phyloP scores from a whole-genome alignment of 2,888 invertebrate genomes.

The Chalcosyrphus nemorum region DNA sequence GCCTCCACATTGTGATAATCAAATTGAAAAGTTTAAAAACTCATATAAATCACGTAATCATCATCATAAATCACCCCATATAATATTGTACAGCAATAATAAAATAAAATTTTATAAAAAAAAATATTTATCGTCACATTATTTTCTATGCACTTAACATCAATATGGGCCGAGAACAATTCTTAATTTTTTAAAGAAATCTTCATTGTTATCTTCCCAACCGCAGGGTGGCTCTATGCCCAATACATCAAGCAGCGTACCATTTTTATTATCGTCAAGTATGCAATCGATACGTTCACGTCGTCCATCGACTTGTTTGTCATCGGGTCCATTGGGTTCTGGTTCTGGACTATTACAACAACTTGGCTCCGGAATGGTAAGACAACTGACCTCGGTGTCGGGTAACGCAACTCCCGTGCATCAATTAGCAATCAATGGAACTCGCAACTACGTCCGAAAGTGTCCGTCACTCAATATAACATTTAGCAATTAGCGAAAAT shows the following conservation, averaged over 20 bases:
- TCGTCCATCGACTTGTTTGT: constrained; percentile 88
- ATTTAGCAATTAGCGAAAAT: constrained; percentile 84
- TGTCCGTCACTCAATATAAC: constrained; percentile 90
- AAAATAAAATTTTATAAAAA: background rate
- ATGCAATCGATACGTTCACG: constrained; percentile 90
- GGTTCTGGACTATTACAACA: constrained; percentile 92
- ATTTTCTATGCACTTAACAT: constrained; percentile 13
- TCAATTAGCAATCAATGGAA: constrained; percentile 83
- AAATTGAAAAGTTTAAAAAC: constrained; percentile 1
- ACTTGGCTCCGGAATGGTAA: constrained; percentile 96
- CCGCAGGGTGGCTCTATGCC: constrained; percentile 94
- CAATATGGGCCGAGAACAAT: constrained; percentile 63
- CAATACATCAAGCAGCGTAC: constrained; percentile 94
- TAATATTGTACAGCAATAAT: background rate
- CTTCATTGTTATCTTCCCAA: constrained; percentile 83
- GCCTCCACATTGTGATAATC: constrained; percentile 37
- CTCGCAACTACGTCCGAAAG: constrained; percentile 86
- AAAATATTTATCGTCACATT: background rate
- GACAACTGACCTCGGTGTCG: constrained; percentile 88
- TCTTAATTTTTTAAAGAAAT: constrained; percentile 82
- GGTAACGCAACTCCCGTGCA: constrained; percentile 86
- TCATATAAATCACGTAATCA: constrained; percentile 65
- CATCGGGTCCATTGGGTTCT: constrained; percentile 85
- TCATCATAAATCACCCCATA: constrained; percentile 55
- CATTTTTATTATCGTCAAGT: constrained; percentile 91